Conservation (phyloP, 2,888 invertebrate species). For the Deroplatys truncata region DNA sequence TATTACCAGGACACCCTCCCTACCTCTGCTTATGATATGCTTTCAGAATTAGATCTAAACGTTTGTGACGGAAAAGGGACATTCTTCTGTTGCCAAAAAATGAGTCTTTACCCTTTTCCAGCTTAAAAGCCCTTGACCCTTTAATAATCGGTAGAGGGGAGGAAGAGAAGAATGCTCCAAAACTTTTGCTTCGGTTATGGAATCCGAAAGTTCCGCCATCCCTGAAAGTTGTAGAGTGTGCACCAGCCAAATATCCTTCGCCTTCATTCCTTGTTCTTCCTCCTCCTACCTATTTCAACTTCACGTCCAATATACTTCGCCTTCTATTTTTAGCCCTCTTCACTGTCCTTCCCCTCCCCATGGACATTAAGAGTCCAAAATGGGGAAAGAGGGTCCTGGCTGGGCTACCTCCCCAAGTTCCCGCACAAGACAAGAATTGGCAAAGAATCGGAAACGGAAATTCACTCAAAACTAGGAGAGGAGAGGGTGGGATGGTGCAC, state of each 20-base stretch:
- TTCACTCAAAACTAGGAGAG: slow-evolving; percentile 16
- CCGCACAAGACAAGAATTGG: background rate
- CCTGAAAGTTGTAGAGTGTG: background rate
- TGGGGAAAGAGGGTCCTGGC: background rate
- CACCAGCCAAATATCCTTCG: background rate
- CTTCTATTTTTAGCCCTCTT: background rate
- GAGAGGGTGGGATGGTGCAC: background rate
- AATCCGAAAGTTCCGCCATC: background rate
- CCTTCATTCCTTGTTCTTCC: background rate
- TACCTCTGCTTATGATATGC: background rate
- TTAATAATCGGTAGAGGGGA: background rate
- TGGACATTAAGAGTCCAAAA: background rate
- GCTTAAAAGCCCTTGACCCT: background rate
- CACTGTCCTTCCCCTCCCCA: background rate
- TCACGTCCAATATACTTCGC: background rate
- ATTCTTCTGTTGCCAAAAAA: background rate
- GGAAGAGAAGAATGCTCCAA: background rate
- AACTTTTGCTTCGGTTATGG: background rate
- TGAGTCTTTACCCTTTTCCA: background rate
- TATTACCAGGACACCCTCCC: too few relatives aligned
- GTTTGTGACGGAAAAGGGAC: background rate
- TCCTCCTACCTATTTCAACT: background rate
- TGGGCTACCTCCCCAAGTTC: background rate
- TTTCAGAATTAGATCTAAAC: background rate
- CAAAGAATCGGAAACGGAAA: slow-evolving; percentile 14